A percentile compares a stretch with the other conserved stretches of the same genome.
Evolutionary conservation across 2,888 invertebrate genomes (phyloP).

Genomic region (Polydrusus cervinus): DNA sequence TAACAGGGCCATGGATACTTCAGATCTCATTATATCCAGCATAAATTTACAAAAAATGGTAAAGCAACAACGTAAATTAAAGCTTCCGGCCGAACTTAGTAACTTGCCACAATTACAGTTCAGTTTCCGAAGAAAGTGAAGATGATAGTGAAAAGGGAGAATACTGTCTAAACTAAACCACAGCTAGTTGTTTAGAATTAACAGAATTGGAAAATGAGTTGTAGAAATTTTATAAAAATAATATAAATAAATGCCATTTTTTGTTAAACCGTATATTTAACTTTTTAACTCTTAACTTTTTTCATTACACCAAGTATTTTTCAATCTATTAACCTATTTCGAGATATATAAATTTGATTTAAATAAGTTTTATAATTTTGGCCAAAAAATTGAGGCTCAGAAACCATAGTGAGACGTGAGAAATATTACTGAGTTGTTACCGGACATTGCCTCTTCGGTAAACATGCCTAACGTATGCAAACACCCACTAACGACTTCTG

Average conservation of each 20-base stretch:
- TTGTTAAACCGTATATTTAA: neutral
- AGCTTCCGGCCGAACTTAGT: neutral
- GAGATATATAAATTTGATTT: neutral
- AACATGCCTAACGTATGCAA: no score
- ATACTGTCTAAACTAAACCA: neutral
- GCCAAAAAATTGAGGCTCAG: neutral
- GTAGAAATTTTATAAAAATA: neutral
- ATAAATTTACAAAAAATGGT: no score
- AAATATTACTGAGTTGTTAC: no score
- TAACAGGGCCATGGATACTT: no score
- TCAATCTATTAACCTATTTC: neutral
- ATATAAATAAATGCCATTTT: no score
- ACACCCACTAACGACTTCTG: no score
- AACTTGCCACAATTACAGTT: neutral
- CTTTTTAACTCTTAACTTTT: neutral
- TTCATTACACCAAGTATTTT: neutral
- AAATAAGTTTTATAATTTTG: neutral
- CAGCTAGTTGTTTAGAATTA: neutral
- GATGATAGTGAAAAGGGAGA: neutral
- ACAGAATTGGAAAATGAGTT: neutral
- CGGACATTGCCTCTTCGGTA: no score
- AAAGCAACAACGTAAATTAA: slow-evolving; percentile 2
- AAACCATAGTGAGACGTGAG: no score
- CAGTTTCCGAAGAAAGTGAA: neutral
- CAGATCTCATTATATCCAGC: no score